Evolutionary conservation across 2,797 vertebrate species (phyloP), one percentile per base, ranked within the genome.

Genomic region (Hydrolagus colliei): DNA sequence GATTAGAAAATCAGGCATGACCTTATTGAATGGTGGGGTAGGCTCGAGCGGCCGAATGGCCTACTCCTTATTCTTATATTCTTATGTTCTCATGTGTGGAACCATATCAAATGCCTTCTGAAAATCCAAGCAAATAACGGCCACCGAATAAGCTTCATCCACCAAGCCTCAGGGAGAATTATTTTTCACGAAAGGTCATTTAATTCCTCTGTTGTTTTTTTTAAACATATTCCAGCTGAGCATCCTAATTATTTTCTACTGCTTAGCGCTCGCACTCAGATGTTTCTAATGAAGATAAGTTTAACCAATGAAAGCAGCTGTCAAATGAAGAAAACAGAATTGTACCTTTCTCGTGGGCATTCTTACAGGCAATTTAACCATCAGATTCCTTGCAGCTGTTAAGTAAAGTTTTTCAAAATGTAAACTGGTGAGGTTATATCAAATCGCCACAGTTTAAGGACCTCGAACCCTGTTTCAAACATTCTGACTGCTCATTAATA

Each of bases 271-370:
- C 6, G 22, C 4, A 4, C 13, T 67, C 22, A 67, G 77, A 65
- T 8, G 4, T 18, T 67, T 67, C 2, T 68, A 82, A 68, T 82
- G 78, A 67, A 82, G 78, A 82, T 35, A 68, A 68, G 78, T 82
- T 65, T 35, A 82, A 68, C 78, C 35, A 22, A 67, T 63, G 35
- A 67, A 79, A 82, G 32, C 13, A 68, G 63, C 27, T 82, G 27
- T 65, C 63, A 67, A 65, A 32, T 65, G 20, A 82, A 76, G 35
- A 9, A 20, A 35, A 18, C 52, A 75, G 67, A 22, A 32, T 35
- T 35, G 65, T 41, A 35, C 78, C 27, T 14, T 2, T 82, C 61
- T 32, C 0, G 16, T 1, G 61, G 16, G 63, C 41, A 11, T 82
- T 68, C 27, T 67, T 82, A 27, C 18, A 68, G 63, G 65, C n/a